These are phyloP conservation scores for Todiramphus chloris DNA, from an alignment of 2,113 vertebrate genomes.

Conservation along the genomic window DNA sequence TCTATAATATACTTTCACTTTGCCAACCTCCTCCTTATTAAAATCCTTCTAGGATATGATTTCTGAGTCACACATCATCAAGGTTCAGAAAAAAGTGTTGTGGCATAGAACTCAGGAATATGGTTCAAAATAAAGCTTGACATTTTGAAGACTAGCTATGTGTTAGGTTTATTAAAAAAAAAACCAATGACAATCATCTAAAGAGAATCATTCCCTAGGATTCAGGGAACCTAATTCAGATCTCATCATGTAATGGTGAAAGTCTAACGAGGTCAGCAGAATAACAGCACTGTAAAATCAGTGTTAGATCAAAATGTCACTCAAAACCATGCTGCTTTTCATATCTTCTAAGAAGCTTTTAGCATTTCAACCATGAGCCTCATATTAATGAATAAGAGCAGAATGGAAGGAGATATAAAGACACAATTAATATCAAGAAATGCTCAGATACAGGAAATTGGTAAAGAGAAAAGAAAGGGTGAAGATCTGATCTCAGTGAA, in stretches of 20 bases:
- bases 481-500: neutral
- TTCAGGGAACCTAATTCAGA: neutral
- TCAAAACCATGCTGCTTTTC: neutral
- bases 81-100: neutral
- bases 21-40: neutral
- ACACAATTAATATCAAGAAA: neutral
- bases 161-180: neutral
- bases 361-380: neutral
- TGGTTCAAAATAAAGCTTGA: neutral
- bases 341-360: neutral
- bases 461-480: neutral
- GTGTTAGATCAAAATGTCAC: neutral
- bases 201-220: neutral
- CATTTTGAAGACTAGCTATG: neutral
- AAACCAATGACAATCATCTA: neutral
- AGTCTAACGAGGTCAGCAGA: neutral
- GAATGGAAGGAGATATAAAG: neutral
- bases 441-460: neutral
- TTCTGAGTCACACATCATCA: slow-evolving; percentile 7
- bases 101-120: neutral
- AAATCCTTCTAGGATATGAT: neutral
- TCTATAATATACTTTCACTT: neutral
- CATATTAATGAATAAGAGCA: neutral
- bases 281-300: neutral
- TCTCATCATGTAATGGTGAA: neutral